Conservation (phyloP, 2,888 invertebrate genomes). For the Rhingia rostrata region DNA sequence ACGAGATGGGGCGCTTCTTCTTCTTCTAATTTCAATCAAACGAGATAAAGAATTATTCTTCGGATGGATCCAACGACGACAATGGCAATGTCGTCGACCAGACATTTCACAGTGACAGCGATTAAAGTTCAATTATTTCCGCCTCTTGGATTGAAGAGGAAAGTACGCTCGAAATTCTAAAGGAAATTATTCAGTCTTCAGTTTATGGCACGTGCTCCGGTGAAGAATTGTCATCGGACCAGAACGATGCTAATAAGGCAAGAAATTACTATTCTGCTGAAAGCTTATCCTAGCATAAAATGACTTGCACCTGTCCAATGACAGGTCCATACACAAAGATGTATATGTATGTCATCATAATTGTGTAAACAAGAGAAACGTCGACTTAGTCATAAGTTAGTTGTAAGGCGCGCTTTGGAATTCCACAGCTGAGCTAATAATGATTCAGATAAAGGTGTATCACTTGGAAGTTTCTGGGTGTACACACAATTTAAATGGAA, state of each 20-base stretch:
- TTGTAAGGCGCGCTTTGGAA: constrained; percentile 1
- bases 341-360: not conserved
- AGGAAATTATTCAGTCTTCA: constrained; percentile 9
- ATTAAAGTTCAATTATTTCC: constrained; percentile 72
- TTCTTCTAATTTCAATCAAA: constrained; percentile 18
- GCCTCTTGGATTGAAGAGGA: constrained; percentile 50
- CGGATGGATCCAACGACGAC: constrained; percentile 35
- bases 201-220: constrained; percentile 53
- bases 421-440: no score
- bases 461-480: no score
- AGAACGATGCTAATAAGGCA: constrained; percentile 17
- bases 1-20: constrained; percentile 18
- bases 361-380: constrained; percentile 23
- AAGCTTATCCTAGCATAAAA: not conserved
- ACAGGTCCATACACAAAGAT: constrained; percentile 9
- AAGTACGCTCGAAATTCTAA: constrained; percentile 49
- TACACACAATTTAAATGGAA: not conserved
- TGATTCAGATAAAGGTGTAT: no score
- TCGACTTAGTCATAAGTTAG: not conserved
- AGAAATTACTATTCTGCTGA: constrained; percentile 5
- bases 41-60: constrained; percentile 36
- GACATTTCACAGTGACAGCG: constrained; percentile 20
- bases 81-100: constrained; percentile 12
- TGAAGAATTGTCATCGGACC: constrained; percentile 26
- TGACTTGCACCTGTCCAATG: constrained; percentile 20